phyloP scores from a whole-genome alignment of 2,888 invertebrate genomes.

The Eupsilia transversa region DNA sequence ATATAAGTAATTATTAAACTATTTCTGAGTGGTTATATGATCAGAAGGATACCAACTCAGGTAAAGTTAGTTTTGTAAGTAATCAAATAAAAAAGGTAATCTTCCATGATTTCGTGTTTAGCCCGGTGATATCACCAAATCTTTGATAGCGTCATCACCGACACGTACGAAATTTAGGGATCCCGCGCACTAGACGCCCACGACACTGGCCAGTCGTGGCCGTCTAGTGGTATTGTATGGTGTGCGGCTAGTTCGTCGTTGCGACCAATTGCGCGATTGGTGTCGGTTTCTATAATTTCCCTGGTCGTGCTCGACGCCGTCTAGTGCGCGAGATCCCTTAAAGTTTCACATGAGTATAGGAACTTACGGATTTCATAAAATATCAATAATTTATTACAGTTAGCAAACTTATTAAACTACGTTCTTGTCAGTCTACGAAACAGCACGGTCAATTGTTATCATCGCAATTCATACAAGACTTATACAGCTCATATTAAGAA shows the following conservation, averaged over 20 bases:
- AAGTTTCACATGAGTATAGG: background rate
- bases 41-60: background rate
- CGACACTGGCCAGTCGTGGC: too few species aligned
- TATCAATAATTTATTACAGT: background rate
- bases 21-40: background rate
- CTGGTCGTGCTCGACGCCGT: too few species aligned
- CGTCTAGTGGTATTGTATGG: too few species aligned
- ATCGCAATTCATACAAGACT: slow-evolving; percentile 2
- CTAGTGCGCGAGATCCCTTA: too few species aligned
- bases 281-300: too few species aligned
- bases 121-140: background rate
- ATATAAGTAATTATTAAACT: background rate
- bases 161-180: background rate
- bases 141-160: background rate
- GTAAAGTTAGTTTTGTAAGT: too few species aligned
- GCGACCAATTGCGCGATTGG: too few species aligned
- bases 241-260: too few species aligned
- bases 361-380: slow-evolving; percentile 1
- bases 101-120: background rate
- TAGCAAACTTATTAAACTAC: slow-evolving; percentile 7
- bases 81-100: background rate
- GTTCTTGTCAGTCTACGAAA: slow-evolving; percentile 12
- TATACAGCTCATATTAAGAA: slow-evolving; percentile 29
- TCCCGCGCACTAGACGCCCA: too few species aligned
- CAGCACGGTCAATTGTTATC: slow-evolving; percentile 1